phyloP scores from a whole-genome alignment of 2,797 vertebrate genomes.

The Merluccius polli region DNA sequence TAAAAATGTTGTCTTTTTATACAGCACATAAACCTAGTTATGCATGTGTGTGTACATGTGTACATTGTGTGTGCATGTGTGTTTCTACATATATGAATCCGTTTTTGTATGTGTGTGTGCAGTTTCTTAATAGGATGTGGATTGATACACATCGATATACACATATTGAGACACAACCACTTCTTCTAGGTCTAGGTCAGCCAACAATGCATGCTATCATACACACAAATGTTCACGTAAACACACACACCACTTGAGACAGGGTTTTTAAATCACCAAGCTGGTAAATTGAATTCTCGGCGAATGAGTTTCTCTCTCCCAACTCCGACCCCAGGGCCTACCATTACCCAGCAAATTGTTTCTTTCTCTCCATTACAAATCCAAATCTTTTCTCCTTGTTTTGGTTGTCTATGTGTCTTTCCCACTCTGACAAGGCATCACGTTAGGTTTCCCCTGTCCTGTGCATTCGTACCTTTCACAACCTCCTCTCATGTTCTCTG shows the following conservation, averaged over 20 bases:
- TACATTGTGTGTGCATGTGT: not conserved
- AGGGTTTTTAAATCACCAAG: conserved; percentile 47
- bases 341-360: conserved; percentile 42
- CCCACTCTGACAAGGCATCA: conserved; percentile 29
- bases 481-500: not conserved
- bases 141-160: not conserved
- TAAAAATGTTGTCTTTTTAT: not conserved
- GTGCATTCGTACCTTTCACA: not conserved
- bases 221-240: conserved; percentile 4
- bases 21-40: not conserved
- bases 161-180: not conserved
- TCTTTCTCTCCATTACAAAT: conserved; percentile 22
- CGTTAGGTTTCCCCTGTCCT: conserved; percentile 14
- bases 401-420: not conserved
- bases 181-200: not conserved
- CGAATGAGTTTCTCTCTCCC: conserved; percentile 44
- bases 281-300: conserved; percentile 52
- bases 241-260: conserved; percentile 19
- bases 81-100: not conserved
- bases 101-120: not conserved
- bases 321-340: conserved; percentile 36
- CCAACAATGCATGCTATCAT: not conserved
- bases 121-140: conserved; percentile 2
- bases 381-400: conserved; percentile 12
- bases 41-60: not conserved